These are phyloP conservation scores for Leucoraja ocellata DNA, from an alignment of 2,797 vertebrate genomes.

Conservation along the genomic window DNA sequence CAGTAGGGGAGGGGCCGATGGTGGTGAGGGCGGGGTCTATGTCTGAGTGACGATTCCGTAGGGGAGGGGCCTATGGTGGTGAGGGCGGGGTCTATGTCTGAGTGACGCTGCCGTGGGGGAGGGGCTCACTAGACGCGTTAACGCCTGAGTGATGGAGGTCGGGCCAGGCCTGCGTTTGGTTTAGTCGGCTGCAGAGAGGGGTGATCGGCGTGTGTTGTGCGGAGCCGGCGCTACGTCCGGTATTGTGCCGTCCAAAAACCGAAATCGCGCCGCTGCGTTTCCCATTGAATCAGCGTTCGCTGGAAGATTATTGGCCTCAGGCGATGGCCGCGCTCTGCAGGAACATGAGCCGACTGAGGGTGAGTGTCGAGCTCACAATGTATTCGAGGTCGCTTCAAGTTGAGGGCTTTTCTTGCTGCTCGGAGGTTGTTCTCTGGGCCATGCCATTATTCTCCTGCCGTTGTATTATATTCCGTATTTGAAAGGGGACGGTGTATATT, in stretches of 20 bases:
- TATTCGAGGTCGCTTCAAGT: neutral
- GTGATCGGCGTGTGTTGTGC: no score
- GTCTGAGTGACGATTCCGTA: no score
- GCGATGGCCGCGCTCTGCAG: neutral
- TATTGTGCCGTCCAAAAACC: neutral
- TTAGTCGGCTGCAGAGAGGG: no score
- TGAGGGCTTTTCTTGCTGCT: neutral
- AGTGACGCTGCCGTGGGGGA: neutral
- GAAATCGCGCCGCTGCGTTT: neutral
- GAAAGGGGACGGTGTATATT: neutral
- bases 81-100: constrained; percentile 42
- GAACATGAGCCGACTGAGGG: neutral
- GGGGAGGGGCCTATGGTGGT: no score
- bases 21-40: neutral
- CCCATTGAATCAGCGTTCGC: no score
- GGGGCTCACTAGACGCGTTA: no score
- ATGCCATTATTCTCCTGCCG: neutral
- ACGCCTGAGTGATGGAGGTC: no score
- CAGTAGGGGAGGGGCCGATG: no score
- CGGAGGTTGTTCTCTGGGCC: neutral
- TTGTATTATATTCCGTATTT: neutral
- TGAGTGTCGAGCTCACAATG: neutral
- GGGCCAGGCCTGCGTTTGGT: no score
- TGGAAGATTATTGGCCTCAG: no score
- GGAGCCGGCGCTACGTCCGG: neutral